Base-by-base conservation (phyloP, 2,888 invertebrate species). In the Nipponacmea schrenckii region DNA sequence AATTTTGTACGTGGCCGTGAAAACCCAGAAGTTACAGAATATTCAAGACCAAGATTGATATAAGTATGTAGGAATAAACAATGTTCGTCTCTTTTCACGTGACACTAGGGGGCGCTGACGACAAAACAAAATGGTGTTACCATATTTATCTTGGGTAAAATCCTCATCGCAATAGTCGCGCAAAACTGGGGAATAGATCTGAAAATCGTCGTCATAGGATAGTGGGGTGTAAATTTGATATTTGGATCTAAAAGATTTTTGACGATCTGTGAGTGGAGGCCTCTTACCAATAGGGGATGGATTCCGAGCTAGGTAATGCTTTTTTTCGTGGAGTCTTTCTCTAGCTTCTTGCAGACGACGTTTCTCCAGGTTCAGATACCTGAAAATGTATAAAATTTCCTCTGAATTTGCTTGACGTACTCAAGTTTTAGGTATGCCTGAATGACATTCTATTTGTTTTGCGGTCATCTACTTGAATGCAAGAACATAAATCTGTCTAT, bases 301-400 rank as follows among this genome's bases (percentile, higher is more conserved):
- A 14, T 77, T 67, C 64, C 74, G 74, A 31, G 75, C 69, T 46
- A 82, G 66, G 17, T 74, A 69, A 64, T 75, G 77, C 26, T 82
- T 70, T 67, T 82, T 80, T 66, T 82, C 80, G 17, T 78, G 72
- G 2, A 84, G 77, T 46, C 78, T 70, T 24, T 81, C 79, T 63
- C 83, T 72, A 10, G 82, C 83, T 20, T 77, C 78, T 68, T 80
- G 81, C 10, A 84, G 71, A 39, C 80, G 72, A 62, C 79, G 76
- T 39, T 82, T 65, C 66, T 84, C 81, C 46, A 80, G 76, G 67
- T 79, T 79, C 62, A 84, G 72, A 66, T 80, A 81, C 72, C 84
- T 83, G 77, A 27, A 75, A 71, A 20, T 64, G 27, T 56, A 10
- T 69, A 68, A 65, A 26, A 56, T 27, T 20, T 20, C n/a, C n/a